Conservation (phyloP, 2,888 invertebrate species). For the Drosophila lacicola region DNA sequence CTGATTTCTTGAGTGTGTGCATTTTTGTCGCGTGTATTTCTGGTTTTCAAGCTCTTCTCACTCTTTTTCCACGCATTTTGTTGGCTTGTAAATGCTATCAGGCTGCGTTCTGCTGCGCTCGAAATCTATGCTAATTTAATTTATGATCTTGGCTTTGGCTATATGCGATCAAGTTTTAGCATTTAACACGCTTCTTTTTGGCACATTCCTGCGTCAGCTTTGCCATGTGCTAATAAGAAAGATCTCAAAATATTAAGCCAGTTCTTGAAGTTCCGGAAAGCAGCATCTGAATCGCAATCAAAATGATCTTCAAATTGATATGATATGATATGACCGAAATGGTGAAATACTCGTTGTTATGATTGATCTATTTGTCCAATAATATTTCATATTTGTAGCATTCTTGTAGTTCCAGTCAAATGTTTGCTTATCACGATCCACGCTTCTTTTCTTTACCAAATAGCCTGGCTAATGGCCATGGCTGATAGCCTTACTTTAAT, state of each 20-base stretch:
- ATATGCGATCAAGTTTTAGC: conserved; percentile 49
- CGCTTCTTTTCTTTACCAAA: conserved; percentile 1
- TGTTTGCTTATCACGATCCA: conserved; percentile 20
- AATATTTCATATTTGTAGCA: background rate
- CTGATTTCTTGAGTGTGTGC: conserved; percentile 71
- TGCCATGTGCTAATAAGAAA: conserved; percentile 13
- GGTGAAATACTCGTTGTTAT: background rate
- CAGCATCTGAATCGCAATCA: background rate
- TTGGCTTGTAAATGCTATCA: conserved; percentile 14
- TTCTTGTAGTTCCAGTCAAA: conserved; percentile 6
- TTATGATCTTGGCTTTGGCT: conserved; percentile 51
- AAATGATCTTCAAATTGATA: background rate
- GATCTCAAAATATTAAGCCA: conserved; percentile 6
- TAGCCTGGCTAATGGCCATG: conserved; percentile 7
- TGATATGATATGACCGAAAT: background rate
- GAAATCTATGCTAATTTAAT: conserved; percentile 71
- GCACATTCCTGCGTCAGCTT: conserved; percentile 39
- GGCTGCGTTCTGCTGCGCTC: conserved; percentile 22
- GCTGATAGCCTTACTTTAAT: conserved; percentile 16
- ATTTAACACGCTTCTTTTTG: conserved; percentile 62
- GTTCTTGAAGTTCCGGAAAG: background rate
- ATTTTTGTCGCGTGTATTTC: conserved; percentile 78
- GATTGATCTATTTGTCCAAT: background rate
- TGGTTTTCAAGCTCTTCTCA: conserved; percentile 48
- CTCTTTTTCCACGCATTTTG: conserved; percentile 15